Base-by-base conservation (phyloP, 2,113 vertebrate species). In the Platysternon megacephalum region DNA sequence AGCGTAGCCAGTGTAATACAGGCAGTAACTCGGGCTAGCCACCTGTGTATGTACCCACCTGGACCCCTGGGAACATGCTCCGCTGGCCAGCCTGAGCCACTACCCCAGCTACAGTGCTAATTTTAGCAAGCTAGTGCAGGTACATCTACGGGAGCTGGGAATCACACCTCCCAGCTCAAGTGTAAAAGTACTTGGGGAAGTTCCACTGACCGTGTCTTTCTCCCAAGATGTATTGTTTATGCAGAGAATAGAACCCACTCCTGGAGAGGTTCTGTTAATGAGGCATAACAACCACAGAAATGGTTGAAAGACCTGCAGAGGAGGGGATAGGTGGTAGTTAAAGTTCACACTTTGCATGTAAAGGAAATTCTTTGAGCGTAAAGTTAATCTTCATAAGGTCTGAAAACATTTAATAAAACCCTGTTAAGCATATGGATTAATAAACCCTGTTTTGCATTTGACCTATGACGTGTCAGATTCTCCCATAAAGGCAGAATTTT, bases 361-460 rank as follows among this genome's bases (percentile, higher is more conserved):
- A 76, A 74, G 76, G 44, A 79, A 56, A 79, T 72, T 90, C 84
- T 5, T 0, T 82, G 46, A 91, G 90, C 22, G 42, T 55, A n/a
- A 94, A 74, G 51, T 78, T 85, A 80, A 95, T 91, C 95, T 93
- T 68, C 1, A 0, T 94, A 79, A 58, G n/a, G 13, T 52, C 51
- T 61, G 24, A n/a, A 65, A 35, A 17, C 35, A 68, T 68, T n/a
- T 68, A 35, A n/a, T 68, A 85, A 96, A 95, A 90, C 46, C 11
- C 6, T 95, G 84, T 91, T 53, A 91, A 85, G 68, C 86, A 72
- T 94, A 91, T 90, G 79, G 86, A 95, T 92, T 82, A 93, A 56
- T 35, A 89, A 61, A 88, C 92, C 84, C 79, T 32, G 95, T 92
- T 95, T 96, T 88, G 89, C 93, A 91, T 35, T 0, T 86, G 0